These are phyloP conservation scores for Halichoerus grypus DNA, from an alignment of 2,113 vertebrate genomes.

Conservation along the genomic window DNA sequence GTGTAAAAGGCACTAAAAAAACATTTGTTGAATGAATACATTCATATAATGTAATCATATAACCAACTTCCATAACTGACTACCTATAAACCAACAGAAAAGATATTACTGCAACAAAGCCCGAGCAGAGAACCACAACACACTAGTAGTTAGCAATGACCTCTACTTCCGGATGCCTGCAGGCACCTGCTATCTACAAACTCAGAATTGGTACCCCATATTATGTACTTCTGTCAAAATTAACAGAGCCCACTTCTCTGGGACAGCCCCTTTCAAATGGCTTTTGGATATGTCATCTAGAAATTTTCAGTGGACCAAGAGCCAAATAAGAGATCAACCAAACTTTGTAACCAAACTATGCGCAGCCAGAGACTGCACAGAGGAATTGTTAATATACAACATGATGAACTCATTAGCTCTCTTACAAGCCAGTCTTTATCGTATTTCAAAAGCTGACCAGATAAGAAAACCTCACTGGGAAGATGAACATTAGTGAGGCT, in stretches of 20 bases:
- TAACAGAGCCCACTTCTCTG: not conserved
- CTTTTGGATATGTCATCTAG: not conserved
- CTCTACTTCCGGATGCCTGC: not conserved
- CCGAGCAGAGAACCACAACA: not conserved
- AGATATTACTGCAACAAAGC: not conserved
- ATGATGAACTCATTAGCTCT: not conserved
- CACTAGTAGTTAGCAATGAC: not conserved
- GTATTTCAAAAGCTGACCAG: not conserved
- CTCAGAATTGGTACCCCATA: not conserved
- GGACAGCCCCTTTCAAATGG: not conserved
- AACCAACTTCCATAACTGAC: not conserved
- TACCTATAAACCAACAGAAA: constrained; percentile 1
- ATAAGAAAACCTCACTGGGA: not conserved
- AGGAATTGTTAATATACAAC: not conserved
- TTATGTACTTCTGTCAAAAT: not conserved
- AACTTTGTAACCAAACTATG: not conserved
- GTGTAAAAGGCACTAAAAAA: not conserved
- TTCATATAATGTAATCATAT: not conserved
- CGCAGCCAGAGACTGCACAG: not conserved
- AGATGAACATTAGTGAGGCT: not conserved
- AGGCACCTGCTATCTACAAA: not conserved
- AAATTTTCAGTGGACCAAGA: not conserved
- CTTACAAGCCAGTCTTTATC: not conserved
- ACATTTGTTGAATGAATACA: not conserved
- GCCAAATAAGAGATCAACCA: not conserved